These are phyloP conservation scores for Drosophila guanche DNA, from an alignment of 1,140 invertebrate genomes.

Conservation along the genomic window DNA sequence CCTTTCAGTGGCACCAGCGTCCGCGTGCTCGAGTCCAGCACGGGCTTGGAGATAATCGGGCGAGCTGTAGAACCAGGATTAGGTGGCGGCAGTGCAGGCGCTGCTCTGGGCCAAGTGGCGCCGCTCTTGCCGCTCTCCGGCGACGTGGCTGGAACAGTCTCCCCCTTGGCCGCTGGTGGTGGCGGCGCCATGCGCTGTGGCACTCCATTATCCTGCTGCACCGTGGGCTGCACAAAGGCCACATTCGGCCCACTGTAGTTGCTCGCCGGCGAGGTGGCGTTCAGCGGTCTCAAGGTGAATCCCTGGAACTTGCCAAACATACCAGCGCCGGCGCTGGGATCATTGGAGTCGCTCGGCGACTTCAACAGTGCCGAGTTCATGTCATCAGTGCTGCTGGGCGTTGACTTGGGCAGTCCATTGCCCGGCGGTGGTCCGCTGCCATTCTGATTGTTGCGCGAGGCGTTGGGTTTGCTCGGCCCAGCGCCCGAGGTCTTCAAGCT, in stretches of 20 bases:
- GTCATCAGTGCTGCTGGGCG: slow-evolving; percentile 86
- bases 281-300: slow-evolving; percentile 90
- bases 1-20: slow-evolving; percentile 88
- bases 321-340: slow-evolving; percentile 85
- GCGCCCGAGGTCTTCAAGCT: slow-evolving; percentile 69
- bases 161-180: slow-evolving; percentile 54
- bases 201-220: slow-evolving; percentile 64
- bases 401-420: slow-evolving; percentile 83
- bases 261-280: slow-evolving; percentile 58
- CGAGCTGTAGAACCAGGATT: slow-evolving; percentile 84
- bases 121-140: slow-evolving; percentile 16
- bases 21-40: slow-evolving; percentile 90
- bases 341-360: slow-evolving; percentile 84
- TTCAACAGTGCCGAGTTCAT: slow-evolving; percentile 86
- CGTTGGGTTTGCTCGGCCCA: slow-evolving; percentile 53
- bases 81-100: slow-evolving; percentile 86
- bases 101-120: slow-evolving; percentile 46
- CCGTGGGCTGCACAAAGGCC: slow-evolving; percentile 81
- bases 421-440: slow-evolving; percentile 60
- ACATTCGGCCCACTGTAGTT: slow-evolving; percentile 79
- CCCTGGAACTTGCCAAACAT: slow-evolving; percentile 94
- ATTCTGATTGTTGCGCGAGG: slow-evolving; percentile 54
- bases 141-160: slow-evolving; percentile 1
- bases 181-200: slow-evolving; percentile 75
- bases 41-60: slow-evolving; percentile 91